These are phyloP conservation scores for Hyles euphorbiae DNA, from an alignment of 1,140 invertebrate species.

Conservation along the genomic window DNA sequence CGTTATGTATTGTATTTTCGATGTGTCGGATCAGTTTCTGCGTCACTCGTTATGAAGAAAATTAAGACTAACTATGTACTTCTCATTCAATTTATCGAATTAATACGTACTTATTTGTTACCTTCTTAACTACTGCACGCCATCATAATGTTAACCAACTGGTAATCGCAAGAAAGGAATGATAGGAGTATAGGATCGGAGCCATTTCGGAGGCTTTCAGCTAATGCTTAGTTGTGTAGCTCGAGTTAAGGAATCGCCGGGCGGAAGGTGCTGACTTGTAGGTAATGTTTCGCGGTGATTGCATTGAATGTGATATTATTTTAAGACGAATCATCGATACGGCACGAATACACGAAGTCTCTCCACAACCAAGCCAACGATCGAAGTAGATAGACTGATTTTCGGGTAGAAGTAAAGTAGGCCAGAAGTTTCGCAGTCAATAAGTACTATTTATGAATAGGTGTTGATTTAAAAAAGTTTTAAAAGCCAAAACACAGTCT, in stretches of 20 bases:
- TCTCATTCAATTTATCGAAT: too few relatives aligned
- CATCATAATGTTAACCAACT: too few relatives aligned
- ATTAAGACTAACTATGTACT: too few relatives aligned
- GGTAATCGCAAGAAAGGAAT: too few relatives aligned
- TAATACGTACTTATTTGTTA: too few relatives aligned
- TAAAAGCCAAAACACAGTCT: constrained; percentile 64
- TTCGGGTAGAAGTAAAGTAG: constrained; percentile 69
- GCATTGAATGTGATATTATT: constrained; percentile 67
- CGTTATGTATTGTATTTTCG: too few relatives aligned
- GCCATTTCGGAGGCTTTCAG: constrained; percentile 8
- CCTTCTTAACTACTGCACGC: too few relatives aligned
- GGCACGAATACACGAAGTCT: constrained; percentile 26
- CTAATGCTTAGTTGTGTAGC: neutral
- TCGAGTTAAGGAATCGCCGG: neutral
- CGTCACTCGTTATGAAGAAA: too few relatives aligned
- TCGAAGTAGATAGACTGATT: constrained; percentile 67
- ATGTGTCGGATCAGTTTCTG: too few relatives aligned
- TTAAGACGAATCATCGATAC: constrained; percentile 46
- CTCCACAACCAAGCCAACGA: constrained; percentile 53
- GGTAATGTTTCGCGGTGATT: constrained; percentile 13
- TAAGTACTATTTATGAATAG: constrained; percentile 58
- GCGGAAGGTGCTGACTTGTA: constrained; percentile 13
- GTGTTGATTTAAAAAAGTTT: constrained; percentile 59
- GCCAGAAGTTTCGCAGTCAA: constrained; percentile 64
- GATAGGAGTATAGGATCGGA: neutral